Conservation (phyloP, 2,113 vertebrate species). For the Corvus cornix region DNA sequence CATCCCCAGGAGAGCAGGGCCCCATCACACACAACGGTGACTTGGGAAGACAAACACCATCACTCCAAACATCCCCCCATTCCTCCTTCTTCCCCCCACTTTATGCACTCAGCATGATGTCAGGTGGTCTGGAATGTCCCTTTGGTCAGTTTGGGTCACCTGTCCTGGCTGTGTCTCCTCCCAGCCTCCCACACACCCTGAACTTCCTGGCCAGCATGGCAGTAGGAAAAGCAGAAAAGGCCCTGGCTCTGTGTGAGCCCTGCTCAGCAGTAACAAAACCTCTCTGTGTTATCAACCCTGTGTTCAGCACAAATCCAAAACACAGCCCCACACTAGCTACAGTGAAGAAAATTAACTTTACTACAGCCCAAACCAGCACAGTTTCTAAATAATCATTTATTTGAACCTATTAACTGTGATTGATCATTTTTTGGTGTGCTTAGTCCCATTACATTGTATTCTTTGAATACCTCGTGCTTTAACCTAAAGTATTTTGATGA, state of each 20-base stretch:
- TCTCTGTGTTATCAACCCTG: neutral
- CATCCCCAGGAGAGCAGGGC: neutral
- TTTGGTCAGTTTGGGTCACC: neutral
- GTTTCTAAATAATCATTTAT: neutral
- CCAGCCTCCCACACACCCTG: accelerated
- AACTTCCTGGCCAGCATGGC: neutral
- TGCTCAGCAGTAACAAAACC: neutral
- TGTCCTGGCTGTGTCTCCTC: neutral
- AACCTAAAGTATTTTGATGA: neutral
- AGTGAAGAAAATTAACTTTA: neutral
- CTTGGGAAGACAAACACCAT: neutral
- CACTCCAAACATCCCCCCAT: accelerated
- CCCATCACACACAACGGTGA: accelerated
- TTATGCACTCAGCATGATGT: neutral
- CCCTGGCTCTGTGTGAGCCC: neutral
- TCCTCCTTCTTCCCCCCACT: neutral
- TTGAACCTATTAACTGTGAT: neutral
- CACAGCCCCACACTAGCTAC: accelerated
- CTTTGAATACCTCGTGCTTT: neutral
- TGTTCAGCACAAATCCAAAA: neutral
- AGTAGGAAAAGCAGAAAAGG: neutral
- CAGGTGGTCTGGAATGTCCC: neutral
- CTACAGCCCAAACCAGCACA: neutral
- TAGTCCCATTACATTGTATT: accelerated
- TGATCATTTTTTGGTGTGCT: neutral